Conservation (phyloP, 2,797 vertebrate genomes). For the Danio albolineatus region DNA sequence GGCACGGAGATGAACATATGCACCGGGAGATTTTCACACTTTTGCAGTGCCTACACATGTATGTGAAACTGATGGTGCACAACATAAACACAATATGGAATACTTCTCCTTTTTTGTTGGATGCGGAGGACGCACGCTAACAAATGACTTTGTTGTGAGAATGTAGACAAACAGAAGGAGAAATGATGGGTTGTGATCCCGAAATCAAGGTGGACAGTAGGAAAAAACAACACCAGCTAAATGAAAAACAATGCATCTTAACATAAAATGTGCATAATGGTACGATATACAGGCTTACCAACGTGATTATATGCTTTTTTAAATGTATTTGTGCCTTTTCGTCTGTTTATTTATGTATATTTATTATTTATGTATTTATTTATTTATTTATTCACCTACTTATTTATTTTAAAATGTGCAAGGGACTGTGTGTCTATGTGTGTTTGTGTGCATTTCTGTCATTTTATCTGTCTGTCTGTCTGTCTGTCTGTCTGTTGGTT, state of each 20-base stretch:
- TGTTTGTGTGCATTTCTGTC: too few species aligned
- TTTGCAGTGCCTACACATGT: constrained; percentile 42
- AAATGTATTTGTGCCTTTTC: too few species aligned
- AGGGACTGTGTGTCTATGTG: too few species aligned
- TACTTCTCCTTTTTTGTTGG: not conserved
- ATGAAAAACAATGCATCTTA: not conserved
- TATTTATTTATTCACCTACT: too few species aligned
- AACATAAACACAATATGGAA: constrained; percentile 39
- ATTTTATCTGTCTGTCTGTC: too few species aligned
- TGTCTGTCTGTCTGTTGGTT: too few species aligned
- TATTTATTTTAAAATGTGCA: too few species aligned
- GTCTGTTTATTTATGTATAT: too few species aligned
- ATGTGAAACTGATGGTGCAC: constrained; percentile 25
- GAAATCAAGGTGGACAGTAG: not conserved
- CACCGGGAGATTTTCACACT: constrained; percentile 37
- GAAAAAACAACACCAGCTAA: not conserved
- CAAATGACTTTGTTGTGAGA: constrained; percentile 1
- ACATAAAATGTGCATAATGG: not conserved
- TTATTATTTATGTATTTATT: too few species aligned
- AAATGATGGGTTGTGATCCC: not conserved
- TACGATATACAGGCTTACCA: not conserved
- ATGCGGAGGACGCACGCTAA: not conserved
- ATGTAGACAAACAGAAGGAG: not conserved
- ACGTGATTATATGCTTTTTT: too few species aligned
- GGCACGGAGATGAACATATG: constrained; percentile 31